Evolutionary conservation across 2,888 invertebrate genomes (phyloP).

Genomic region (Tyria jacobaeae): DNA sequence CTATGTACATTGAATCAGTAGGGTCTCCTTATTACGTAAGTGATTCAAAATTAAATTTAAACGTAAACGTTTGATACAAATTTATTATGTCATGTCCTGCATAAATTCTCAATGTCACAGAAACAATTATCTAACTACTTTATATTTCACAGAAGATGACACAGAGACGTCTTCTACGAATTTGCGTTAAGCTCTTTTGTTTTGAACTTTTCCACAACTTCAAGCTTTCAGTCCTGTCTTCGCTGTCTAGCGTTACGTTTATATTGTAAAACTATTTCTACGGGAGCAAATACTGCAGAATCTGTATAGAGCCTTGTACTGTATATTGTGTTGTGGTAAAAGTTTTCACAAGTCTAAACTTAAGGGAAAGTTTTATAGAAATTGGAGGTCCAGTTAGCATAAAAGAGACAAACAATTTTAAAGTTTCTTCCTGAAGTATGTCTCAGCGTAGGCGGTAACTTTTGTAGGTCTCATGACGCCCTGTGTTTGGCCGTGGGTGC

Average conservation of each 20-base stretch:
- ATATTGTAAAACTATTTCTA: not conserved
- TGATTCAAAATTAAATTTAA: no score
- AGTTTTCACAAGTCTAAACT: not conserved
- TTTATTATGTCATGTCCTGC: no score
- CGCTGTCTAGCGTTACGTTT: not conserved
- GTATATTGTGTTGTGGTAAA: not conserved
- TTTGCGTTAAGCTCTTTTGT: not conserved
- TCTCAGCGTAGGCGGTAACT: not conserved
- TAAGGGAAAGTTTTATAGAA: not conserved
- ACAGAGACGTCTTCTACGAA: not conserved
- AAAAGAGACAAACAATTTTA: not conserved
- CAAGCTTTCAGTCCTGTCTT: not conserved
- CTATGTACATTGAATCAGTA: no score
- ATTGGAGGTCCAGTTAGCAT: not conserved
- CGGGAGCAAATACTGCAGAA: not conserved
- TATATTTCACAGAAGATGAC: no score
- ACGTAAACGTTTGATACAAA: no score
- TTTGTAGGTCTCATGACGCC: no score
- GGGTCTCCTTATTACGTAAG: no score
- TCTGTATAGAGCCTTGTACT: not conserved
- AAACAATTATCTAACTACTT: no score
- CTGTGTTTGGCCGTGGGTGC: no score
- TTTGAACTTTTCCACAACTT: not conserved
- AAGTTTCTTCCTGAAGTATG: not conserved
- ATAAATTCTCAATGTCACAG: no score